Conservation (phyloP, 2,888 invertebrate genomes). For the Merodon equestris region DNA sequence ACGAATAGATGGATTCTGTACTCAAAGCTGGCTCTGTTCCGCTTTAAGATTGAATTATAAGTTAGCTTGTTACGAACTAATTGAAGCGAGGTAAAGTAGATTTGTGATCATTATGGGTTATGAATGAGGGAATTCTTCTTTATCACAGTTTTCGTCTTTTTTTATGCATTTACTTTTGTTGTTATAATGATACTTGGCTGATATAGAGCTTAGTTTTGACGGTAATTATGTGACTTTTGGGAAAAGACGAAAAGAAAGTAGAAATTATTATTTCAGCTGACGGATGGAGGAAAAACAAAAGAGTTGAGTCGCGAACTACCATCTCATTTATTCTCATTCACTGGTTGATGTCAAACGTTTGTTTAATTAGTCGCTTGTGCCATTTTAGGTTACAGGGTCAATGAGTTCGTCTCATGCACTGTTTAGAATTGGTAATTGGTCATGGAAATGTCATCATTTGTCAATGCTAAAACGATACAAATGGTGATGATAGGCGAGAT, state of each 20-base stretch:
- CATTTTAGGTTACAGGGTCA: constrained; percentile 1
- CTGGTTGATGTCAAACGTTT: not conserved
- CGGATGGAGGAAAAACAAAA: constrained; percentile 38
- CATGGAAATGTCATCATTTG: too few relatives aligned
- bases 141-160: not conserved
- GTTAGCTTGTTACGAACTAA: constrained; percentile 62
- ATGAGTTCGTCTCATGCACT: too few relatives aligned
- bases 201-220: constrained; percentile 23
- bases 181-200: not conserved
- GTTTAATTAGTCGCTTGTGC: constrained; percentile 7
- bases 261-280: constrained; percentile 19
- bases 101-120: constrained; percentile 57
- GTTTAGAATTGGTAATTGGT: too few relatives aligned
- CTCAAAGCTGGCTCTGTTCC: constrained; percentile 20
- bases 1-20: constrained; percentile 27
- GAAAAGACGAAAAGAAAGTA: constrained; percentile 47
- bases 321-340: not conserved
- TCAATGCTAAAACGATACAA: too few relatives aligned
- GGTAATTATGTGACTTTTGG: constrained; percentile 35
- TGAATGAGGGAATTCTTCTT: constrained; percentile 18
- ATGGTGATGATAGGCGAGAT: too few relatives aligned
- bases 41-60: constrained; percentile 59
- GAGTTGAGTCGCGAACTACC: constrained; percentile 50
- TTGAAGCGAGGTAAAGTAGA: constrained; percentile 58
- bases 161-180: not conserved